Base-by-base conservation (phyloP, 1,140 invertebrate species). In the Chrysopa pallens region DNA sequence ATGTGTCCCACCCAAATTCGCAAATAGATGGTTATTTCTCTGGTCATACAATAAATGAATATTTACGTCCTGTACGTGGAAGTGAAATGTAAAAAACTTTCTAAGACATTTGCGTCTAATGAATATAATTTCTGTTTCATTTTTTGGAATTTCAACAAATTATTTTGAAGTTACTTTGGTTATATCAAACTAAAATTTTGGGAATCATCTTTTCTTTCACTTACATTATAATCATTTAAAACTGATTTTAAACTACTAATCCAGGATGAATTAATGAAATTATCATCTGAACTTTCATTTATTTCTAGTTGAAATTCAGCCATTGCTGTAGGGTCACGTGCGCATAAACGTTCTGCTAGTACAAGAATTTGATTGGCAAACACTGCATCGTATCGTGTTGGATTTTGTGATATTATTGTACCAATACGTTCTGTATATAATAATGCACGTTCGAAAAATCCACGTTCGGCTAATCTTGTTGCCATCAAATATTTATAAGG, bases 381-480 rank as follows among this genome's bases (percentile, higher is more conserved):
- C 23, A 63, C 59, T 12, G 56, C 52, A 50, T 76, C 61, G 52
- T 75, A 70, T 46, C 58, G 55, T 17, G 64, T 55, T 1, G 76
- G 73, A 43, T 72, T 64, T 41, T 68, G 64, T 3, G 66, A 57
- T n/a, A 87, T 70, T 37, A 74, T 72, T 8, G 68, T 60, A 6
- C 81, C 72, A 6, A 92, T 76, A 48, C 74, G 73, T 69, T 93
- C 87, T 52, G 79, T 73, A 62, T 93, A 93, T 31, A 79, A 68
- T 45, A 91, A 58, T 29, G 84, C 78, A 61, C 84, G 78, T 57
- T 81, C 73, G 49, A 78, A 61, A 40, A 78, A 67, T 8, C 89
- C 88, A 56, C 71, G 73, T 54, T 93, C 88, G 23, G 77, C 67
- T 48, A 94, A 70, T 44, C 82, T 72, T 13, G 73, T 67, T 9